Base-by-base conservation (phyloP, 1,140 invertebrate species). In the Kradibia gibbosae region DNA sequence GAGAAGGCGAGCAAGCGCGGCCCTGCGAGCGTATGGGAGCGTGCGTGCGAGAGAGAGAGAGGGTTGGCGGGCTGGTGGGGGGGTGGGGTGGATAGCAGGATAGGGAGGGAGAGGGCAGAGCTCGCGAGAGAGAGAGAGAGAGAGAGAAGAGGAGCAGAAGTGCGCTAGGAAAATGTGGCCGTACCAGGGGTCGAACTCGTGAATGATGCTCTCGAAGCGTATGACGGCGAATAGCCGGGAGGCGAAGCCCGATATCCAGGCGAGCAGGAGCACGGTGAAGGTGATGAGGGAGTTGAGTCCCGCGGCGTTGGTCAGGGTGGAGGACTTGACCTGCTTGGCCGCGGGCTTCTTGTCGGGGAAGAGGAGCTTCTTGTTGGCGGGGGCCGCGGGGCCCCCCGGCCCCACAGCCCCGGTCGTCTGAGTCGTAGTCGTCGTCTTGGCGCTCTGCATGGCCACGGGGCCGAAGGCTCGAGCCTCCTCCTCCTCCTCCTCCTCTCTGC, bases 131-230 rank as follows among this genome's bases (percentile, higher is more conserved):
- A 65, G 36, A 36, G 34, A 20, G 5, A 65, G 17, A 36, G 22
- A 36, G 31, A 65, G 3, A 65, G 20, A 17, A 65, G 0, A 65
- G 0, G 3, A 55, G 22, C 53, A 55, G 22, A 55, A 20, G 22
- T 53, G 53, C 11, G 17, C 36, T 65, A n/a, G n/a, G n/a, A n/a
- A n/a, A n/a, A n/a, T n/a, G n/a, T 8, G 36, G 36, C 1, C 34
- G 94, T 93, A 99, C 98, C 98, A 99, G 90, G 99, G 99, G 93
- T 99, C 99, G 90, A 99, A 99, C 92, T 99, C 99, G 91, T 99
- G 99, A 90, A 99, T 99, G 87, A 99, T 99, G 92, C 97, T 99
- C 92, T 99, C 99, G 91, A 99, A 99, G 82, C 99, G 94, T 87
- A 99, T 99, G 70, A 99, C 98, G 83, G 99, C 98, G 92, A 99